Evolutionary conservation across 2,113 vertebrate species (phyloP).

Genomic region (Brachyistius frenatus): DNA sequence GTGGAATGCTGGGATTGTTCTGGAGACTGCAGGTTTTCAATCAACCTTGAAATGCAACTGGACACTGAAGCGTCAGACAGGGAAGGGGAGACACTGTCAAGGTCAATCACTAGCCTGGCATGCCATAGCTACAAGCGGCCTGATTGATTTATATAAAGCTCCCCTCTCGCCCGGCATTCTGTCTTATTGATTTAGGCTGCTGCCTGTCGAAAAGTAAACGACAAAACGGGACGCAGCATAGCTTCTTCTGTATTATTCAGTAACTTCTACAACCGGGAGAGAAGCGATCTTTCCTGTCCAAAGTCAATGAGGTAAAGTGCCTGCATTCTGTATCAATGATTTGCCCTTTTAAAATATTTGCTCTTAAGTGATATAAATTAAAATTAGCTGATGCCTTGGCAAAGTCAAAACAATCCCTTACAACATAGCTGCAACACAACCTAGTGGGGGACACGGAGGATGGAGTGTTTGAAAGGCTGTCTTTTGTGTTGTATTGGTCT

Average conservation of each 20-base stretch:
- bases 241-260: conserved; percentile 61
- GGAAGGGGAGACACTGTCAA: conserved; percentile 71
- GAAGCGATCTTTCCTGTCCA: conserved; percentile 40
- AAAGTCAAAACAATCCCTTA: conserved; percentile 21
- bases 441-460: neutral
- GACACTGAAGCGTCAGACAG: conserved; percentile 63
- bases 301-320: conserved; percentile 45
- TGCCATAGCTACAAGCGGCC: conserved; percentile 67
- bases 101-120: conserved; percentile 74
- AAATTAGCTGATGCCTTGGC: conserved; percentile 18
- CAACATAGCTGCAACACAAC: conserved; percentile 9
- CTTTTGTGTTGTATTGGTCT: conserved; percentile 44
- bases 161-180: conserved; percentile 43
- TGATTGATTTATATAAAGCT: conserved; percentile 76
- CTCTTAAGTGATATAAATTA: conserved; percentile 10
- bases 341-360: conserved; percentile 59
- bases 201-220: conserved; percentile 60
- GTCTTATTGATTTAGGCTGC: conserved; percentile 76
- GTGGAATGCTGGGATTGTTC: conserved; percentile 72
- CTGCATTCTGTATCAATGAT: conserved; percentile 35
- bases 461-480: conserved; percentile 28
- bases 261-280: conserved; percentile 41
- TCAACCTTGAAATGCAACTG: conserved; percentile 77
- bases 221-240: conserved; percentile 47
- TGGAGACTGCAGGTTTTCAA: conserved; percentile 69